Percentiles rank a stretch among this genome's conserved stretches.
Evolutionary conservation across 2,888 invertebrate genomes (phyloP).

Genomic region (Lasioglossum zephyrum): DNA sequence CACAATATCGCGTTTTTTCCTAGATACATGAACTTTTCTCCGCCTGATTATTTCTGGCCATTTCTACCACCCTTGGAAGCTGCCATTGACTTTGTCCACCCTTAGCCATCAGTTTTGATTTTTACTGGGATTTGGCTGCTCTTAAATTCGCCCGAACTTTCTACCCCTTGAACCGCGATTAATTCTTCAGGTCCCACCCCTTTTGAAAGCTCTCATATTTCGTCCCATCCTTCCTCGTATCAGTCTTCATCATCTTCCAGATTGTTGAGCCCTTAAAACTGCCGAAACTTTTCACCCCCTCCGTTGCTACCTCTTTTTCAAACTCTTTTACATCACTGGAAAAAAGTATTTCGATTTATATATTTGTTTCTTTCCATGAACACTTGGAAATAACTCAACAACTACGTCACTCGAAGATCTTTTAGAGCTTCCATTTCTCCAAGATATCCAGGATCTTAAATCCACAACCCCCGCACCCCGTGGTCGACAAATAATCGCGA

Average conservation of each 20-base stretch:
- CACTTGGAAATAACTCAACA: neutral
- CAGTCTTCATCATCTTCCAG: neutral
- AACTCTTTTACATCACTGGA: neutral
- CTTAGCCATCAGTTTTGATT: neutral
- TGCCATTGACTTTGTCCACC: neutral
- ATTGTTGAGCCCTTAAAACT: neutral
- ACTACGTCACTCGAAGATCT: neutral
- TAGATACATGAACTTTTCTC: neutral
- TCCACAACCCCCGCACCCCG: neutral
- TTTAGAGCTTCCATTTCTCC: neutral
- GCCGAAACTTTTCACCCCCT: neutral
- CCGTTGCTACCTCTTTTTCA: neutral
- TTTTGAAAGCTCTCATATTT: neutral
- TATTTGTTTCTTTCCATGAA: neutral
- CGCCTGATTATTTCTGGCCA: neutral
- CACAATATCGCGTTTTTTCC: conserved; percentile 19
- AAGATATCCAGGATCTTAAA: neutral
- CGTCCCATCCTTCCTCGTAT: neutral
- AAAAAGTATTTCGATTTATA: neutral
- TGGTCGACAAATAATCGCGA: neutral
- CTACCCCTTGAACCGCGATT: neutral
- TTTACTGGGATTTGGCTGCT: neutral
- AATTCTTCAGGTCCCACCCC: neutral
- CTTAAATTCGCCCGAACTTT: neutral
- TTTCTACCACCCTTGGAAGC: neutral